Percentiles rank a stretch among this genome's conserved stretches.
phyloP scores from a whole-genome alignment of 2,797 vertebrate genomes.

The Dendrocincla tyrannina region DNA sequence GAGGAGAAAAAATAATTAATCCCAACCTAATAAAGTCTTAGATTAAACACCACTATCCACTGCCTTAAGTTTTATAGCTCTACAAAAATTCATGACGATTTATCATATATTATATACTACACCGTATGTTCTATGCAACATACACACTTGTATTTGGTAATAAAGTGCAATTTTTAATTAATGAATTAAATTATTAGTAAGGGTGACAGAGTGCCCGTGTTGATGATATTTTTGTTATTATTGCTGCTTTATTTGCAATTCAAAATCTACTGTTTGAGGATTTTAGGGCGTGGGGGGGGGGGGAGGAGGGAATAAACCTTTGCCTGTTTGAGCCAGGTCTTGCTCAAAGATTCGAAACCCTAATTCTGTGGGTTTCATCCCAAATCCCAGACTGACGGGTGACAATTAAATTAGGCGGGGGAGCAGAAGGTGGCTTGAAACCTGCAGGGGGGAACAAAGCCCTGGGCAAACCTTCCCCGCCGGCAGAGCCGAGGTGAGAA shows the following conservation, averaged over 20 bases:
- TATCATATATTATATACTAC: background rate
- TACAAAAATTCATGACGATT: background rate
- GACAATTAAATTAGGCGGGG: conserved; percentile 57
- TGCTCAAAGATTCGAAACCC: background rate
- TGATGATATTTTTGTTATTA: background rate
- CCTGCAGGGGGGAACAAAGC: background rate
- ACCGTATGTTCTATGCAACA: fast-evolving
- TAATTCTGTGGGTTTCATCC: background rate
- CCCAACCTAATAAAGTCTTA: background rate
- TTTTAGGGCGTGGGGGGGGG: background rate
- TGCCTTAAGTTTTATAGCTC: background rate
- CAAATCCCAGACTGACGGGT: conserved; percentile 7
- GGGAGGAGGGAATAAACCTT: background rate
- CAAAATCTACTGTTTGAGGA: background rate
- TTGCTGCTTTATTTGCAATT: background rate
- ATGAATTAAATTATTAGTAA: background rate
- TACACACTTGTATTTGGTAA: fast-evolving
- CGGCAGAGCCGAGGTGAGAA: background rate
- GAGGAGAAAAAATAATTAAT: background rate
- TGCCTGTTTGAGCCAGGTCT: background rate
- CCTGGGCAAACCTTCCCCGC: background rate
- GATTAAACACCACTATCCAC: background rate
- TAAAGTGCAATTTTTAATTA: background rate
- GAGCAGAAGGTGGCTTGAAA: conserved; percentile 1
- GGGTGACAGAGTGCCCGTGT: fast-evolving